Evolutionary conservation across 2,797 vertebrate genomes (phyloP).

Genomic region (Characodon lateralis): DNA sequence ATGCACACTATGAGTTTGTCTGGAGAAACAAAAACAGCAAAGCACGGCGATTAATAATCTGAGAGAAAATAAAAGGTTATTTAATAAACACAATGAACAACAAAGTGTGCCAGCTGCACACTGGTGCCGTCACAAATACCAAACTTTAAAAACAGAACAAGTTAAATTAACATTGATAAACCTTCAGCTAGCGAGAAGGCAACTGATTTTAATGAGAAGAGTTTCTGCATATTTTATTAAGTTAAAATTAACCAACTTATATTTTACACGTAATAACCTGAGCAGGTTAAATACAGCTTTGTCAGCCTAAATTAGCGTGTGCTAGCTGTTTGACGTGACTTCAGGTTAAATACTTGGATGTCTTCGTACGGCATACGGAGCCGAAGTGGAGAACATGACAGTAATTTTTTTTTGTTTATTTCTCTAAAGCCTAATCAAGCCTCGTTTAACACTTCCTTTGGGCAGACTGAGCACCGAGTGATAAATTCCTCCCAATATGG

Average conservation of each 20-base stretch:
- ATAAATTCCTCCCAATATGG: too few relatives aligned
- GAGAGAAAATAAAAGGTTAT: neutral
- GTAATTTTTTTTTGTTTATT: too few relatives aligned
- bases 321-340: neutral
- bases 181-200: neutral
- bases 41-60: slow-evolving; percentile 9
- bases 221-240: neutral
- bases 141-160: too few relatives aligned
- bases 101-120: slow-evolving; percentile 46
- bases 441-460: too few relatives aligned
- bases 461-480: too few relatives aligned
- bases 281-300: neutral
- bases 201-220: neutral
- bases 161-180: neutral
- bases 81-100: slow-evolving; percentile 21
- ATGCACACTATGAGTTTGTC: slow-evolving; percentile 86
- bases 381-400: neutral
- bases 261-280: too few relatives aligned
- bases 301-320: too few relatives aligned
- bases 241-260: too few relatives aligned
- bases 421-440: too few relatives aligned
- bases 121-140: slow-evolving; percentile 42
- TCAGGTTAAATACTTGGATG: neutral
- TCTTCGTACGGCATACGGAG: neutral
- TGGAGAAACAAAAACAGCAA: slow-evolving; percentile 38